Conservation (phyloP, 2,797 vertebrate species). For the Phrynocephalus guinanensis region DNA sequence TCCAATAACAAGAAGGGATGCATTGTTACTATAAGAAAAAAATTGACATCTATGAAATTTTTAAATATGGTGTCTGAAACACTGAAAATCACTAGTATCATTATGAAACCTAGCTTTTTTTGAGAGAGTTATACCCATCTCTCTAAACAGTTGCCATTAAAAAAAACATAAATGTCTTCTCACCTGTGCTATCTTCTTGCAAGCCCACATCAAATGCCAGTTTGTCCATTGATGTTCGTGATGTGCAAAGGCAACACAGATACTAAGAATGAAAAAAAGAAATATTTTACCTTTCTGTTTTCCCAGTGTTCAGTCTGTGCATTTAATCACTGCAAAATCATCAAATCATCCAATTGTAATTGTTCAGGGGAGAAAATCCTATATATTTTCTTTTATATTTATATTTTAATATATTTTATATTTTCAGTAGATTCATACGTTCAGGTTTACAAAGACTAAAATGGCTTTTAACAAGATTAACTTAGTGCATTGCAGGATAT, state of each 20-base stretch:
- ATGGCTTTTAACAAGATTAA: too few species aligned
- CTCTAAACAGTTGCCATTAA: neutral
- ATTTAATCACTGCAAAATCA: neutral
- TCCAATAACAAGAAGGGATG: neutral
- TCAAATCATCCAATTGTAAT: neutral
- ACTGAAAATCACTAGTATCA: too few species aligned
- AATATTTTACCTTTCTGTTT: neutral
- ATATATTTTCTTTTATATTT: neutral
- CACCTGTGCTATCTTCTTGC: constrained; percentile 94
- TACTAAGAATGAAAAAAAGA: constrained; percentile 79
- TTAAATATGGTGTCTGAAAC: neutral
- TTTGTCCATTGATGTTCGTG: constrained; percentile 95
- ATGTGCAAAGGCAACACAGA: constrained; percentile 93
- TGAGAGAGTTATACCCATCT: neutral
- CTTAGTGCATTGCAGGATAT: too few species aligned
- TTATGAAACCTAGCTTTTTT: neutral
- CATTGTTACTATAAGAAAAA: neutral
- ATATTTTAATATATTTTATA: too few species aligned
- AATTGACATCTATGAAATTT: neutral
- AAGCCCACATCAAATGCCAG: constrained; percentile 95
- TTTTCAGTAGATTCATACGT: too few species aligned
- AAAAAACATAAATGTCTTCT: constrained; percentile 9
- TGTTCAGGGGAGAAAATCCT: constrained; percentile 5
- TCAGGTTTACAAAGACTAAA: too few species aligned
- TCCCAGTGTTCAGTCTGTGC: neutral